Base-by-base conservation (phyloP, 2,113 vertebrate species). In the Calyptommatus sinebrachiatus region DNA sequence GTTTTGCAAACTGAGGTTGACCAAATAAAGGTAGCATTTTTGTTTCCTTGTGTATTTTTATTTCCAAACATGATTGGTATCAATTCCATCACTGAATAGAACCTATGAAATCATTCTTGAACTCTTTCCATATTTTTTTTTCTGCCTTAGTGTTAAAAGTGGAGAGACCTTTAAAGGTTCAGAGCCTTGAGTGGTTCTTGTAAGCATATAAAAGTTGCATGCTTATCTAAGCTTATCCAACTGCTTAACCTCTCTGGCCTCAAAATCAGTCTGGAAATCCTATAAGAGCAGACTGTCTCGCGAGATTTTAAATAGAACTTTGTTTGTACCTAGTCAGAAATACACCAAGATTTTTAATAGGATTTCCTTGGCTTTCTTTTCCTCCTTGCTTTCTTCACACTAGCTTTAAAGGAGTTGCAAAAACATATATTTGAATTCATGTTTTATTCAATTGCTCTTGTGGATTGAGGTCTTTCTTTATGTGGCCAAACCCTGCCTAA, bases 211-310 rank as follows among this genome's bases (percentile, higher is more conserved):
- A 83, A 84, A 87, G 57, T 86, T 66, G 82, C 65, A 75, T 83
- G 46, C 76, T 90, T 90, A 87, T 88, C 82, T 66, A 86, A 90
- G 71, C 88, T 90, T 90, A 87, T 86, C 88, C 1, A 3, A 83
- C 53, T 78, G 24, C 85, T 90, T 92, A 91, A 88, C 86, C 77
- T 87, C 73, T 87, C 74, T 88, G 85, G 80, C 85, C 82, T 91
- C 77, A 81, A 71, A 88, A 88, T 85, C 76, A 75, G 82, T 61
- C 69, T 69, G 76, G 66, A 76, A 71, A 79, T 86, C 79, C 67
- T 61, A 35, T 84, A 83, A 84, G 85, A 88, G 84, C 83, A 83
- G 60, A 62, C 76, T 86, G 48, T 84, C 80, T 74, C 72, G 75
- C 78, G 87, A 87, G 85, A 68, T 88, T 84, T 91, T 87, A 79